phyloP scores from a whole-genome alignment of 1,140 invertebrate species.

The Oncopeltus fasciatus region DNA sequence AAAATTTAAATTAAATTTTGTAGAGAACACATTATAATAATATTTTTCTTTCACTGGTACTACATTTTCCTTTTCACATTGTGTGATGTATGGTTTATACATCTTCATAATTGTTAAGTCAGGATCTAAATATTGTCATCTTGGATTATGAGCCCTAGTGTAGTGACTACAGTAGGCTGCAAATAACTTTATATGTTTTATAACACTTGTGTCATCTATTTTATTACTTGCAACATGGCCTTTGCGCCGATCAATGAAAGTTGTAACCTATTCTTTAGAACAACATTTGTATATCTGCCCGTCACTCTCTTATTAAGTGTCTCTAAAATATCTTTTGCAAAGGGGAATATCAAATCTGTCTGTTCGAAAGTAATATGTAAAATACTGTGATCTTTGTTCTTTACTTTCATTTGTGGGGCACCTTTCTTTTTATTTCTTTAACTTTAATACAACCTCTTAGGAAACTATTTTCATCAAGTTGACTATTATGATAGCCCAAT shows the following conservation, averaged over 20 bases:
- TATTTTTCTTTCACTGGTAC: no score
- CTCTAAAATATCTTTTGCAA: neutral
- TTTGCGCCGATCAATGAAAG: no score
- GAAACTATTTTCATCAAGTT: slow-evolving; percentile 13
- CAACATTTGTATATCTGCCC: no score
- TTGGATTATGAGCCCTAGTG: neutral
- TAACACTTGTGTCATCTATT: neutral
- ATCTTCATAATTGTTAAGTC: no score
- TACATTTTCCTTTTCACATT: no score
- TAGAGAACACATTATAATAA: slow-evolving; percentile 2
- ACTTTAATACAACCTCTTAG: slow-evolving; percentile 21
- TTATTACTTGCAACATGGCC: neutral
- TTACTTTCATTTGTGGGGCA: slow-evolving; percentile 15
- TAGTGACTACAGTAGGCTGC: neutral
- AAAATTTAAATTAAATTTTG: slow-evolving; percentile 35
- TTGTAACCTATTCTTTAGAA: no score
- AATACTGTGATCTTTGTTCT: slow-evolving; percentile 16
- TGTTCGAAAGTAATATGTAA: slow-evolving; percentile 18
- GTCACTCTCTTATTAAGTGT: no score
- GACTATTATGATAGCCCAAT: no score
- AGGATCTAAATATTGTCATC: no score
- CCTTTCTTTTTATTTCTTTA: slow-evolving; percentile 20
- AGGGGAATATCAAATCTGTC: slow-evolving; percentile 2
- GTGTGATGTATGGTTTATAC: no score
- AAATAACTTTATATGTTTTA: neutral